Evolutionary conservation across 2,113 vertebrate genomes (phyloP).

Genomic region (Leptosomus discolor): DNA sequence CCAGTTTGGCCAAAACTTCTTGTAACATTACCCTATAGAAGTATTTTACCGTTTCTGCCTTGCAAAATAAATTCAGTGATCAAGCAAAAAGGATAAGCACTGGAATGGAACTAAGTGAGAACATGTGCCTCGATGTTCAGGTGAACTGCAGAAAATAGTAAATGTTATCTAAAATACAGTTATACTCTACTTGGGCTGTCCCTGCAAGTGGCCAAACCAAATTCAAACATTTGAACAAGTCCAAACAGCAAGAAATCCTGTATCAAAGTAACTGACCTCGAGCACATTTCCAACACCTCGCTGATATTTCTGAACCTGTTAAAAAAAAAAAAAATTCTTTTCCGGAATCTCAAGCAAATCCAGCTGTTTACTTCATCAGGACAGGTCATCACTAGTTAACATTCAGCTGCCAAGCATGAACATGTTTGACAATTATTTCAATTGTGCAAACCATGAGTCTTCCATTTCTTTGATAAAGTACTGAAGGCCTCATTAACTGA

Average conservation of each 20-base stretch:
- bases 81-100: background rate
- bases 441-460: background rate
- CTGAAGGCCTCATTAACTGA: background rate
- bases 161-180: background rate
- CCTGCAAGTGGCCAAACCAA: background rate
- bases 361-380: background rate
- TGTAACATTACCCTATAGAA: background rate
- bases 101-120: background rate
- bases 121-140: rapidly evolving
- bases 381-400: background rate
- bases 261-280: background rate
- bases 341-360: background rate
- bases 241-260: background rate
- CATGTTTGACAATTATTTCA: background rate
- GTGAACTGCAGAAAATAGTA: background rate
- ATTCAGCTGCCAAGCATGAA: background rate
- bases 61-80: background rate
- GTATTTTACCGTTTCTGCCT: background rate
- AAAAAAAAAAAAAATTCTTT: background rate
- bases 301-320: background rate
- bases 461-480: background rate
- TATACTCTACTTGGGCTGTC: background rate
- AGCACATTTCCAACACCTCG: background rate
- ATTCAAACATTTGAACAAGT: background rate
- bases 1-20: background rate